Conservation (phyloP, 2,113 vertebrate species). For the Reinhardtius hippoglossoides region DNA sequence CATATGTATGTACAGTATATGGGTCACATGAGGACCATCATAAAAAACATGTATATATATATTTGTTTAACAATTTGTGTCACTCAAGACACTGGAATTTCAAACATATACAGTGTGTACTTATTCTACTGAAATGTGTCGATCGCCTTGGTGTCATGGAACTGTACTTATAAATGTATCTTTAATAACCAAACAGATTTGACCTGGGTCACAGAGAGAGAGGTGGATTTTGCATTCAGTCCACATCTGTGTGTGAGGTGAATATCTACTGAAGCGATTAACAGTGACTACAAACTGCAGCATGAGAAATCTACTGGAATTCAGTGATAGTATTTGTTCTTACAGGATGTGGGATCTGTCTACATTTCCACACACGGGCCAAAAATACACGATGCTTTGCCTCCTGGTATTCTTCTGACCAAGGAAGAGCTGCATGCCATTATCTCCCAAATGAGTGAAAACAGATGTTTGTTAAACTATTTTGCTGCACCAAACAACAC, state of each 20-base stretch:
- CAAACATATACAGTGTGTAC: background rate
- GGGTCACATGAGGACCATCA: background rate
- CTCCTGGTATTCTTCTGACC: background rate
- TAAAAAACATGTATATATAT: no score
- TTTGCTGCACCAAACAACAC: background rate
- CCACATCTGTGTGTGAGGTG: background rate
- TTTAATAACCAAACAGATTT: background rate
- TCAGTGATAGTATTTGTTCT: background rate
- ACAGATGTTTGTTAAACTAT: constrained; percentile 19
- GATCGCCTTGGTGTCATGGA: background rate
- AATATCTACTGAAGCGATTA: background rate
- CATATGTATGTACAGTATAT: no score
- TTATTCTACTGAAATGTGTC: background rate
- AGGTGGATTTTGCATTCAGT: no score
- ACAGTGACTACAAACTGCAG: constrained; percentile 8
- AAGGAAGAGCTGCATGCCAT: background rate
- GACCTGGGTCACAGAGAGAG: no score
- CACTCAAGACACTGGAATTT: background rate
- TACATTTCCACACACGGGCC: background rate
- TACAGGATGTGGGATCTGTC: background rate
- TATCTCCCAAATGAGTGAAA: constrained; percentile 31
- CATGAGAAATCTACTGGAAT: background rate
- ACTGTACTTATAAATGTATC: no score
- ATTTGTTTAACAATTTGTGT: background rate
- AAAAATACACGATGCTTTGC: background rate